These are phyloP conservation scores for Eretmochelys imbricata DNA, from an alignment of 2,113 vertebrate genomes.

Conservation along the genomic window DNA sequence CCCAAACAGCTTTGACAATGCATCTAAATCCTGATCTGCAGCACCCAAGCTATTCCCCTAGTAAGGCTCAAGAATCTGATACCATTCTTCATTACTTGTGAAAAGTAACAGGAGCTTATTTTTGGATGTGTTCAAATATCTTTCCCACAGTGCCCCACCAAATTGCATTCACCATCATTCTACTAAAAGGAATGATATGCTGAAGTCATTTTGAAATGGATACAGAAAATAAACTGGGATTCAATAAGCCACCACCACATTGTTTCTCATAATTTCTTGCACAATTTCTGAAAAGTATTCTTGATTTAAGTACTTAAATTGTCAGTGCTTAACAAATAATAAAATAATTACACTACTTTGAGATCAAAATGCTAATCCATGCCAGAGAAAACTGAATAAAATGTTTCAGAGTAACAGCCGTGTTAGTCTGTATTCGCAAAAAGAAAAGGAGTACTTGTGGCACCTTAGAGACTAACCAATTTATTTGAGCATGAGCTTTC, in stretches of 20 bases:
- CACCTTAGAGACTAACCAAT: too few relatives aligned
- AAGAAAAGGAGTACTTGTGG: too few relatives aligned
- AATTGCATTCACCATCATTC: background rate
- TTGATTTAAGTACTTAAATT: background rate
- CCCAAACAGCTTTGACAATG: background rate
- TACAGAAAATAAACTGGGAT: background rate
- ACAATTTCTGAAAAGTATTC: background rate
- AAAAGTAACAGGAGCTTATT: background rate
- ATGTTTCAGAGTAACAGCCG: background rate
- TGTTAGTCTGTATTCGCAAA: too few relatives aligned
- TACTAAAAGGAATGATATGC: background rate
- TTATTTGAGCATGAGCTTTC: too few relatives aligned
- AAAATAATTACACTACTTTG: background rate
- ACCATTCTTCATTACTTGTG: background rate
- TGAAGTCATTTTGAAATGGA: background rate
- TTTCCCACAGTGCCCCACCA: background rate
- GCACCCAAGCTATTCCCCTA: background rate
- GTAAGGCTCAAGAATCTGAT: background rate
- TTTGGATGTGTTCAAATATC: background rate
- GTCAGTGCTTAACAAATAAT: conserved; percentile 15
- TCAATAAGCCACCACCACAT: background rate
- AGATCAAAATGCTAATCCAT: conserved; percentile 16
- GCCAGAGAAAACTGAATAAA: background rate
- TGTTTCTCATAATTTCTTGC: background rate
- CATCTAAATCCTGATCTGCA: background rate